Evolutionary conservation across 1,140 invertebrate genomes (phyloP).

Genomic region (Drosophila chauvacae): DNA sequence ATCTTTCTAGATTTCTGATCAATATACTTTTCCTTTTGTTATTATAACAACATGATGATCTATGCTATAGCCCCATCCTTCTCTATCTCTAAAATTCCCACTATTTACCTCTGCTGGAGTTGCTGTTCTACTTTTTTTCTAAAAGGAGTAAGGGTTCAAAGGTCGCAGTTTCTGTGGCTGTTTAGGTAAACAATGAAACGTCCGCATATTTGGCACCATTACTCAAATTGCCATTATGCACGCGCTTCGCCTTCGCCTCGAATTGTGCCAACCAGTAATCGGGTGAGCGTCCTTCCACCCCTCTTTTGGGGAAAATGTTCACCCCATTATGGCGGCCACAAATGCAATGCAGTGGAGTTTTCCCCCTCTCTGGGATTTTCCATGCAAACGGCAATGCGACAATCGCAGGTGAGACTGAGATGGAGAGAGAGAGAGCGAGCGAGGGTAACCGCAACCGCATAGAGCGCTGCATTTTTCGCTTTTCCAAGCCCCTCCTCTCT

Average conservation of each 20-base stretch:
- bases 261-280: conserved; percentile 58
- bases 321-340: conserved; percentile 62
- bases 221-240: conserved; percentile 82
- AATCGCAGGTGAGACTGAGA: conserved; percentile 20
- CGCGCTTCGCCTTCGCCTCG: conserved; percentile 52
- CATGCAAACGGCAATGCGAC: conserved; percentile 44
- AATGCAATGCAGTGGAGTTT: conserved; percentile 66
- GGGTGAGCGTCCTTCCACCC: not conserved
- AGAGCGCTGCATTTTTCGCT: conserved; percentile 40
- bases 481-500: not conserved
- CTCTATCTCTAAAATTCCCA: not conserved
- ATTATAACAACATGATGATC: not conserved
- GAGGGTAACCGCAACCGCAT: conserved; percentile 39
- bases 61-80: no score
- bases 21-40: not conserved
- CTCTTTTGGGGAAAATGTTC: conserved; percentile 6
- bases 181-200: conserved; percentile 69
- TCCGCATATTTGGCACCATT: conserved; percentile 81
- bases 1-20: not conserved
- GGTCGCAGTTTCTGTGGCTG: not conserved
- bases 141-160: not conserved
- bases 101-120: not conserved
- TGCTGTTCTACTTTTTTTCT: not conserved
- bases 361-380: conserved; percentile 11
- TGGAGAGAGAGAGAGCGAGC: not conserved